These are phyloP conservation scores for Salminus brasiliensis DNA, from an alignment of 2,113 vertebrate species.

Conservation along the genomic window DNA sequence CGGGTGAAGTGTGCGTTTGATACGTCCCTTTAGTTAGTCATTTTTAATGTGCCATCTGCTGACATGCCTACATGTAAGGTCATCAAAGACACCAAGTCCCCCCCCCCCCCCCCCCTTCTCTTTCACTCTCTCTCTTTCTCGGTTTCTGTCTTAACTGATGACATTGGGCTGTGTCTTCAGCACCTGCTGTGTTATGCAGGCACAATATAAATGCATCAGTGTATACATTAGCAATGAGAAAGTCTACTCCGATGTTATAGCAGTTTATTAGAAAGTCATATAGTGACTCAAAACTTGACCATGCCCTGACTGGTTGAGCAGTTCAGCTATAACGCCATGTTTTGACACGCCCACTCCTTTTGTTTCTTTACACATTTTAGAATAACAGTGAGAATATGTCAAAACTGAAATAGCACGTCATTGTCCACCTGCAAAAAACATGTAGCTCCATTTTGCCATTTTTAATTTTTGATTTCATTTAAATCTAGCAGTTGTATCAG, in stretches of 20 bases:
- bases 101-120: background rate
- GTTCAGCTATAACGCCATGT: background rate
- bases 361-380: background rate
- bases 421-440: too few relatives aligned
- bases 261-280: conserved; percentile 13
- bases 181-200: conserved; percentile 46
- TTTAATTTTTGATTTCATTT: too few relatives aligned
- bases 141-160: conserved; percentile 35
- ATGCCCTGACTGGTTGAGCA: background rate
- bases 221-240: conserved; percentile 46
- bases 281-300: background rate
- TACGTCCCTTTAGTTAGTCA: conserved; percentile 31
- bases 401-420: background rate
- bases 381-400: background rate
- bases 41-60: conserved; percentile 56
- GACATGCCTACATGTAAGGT: conserved; percentile 39
- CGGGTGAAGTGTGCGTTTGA: conserved; percentile 14
- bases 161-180: conserved; percentile 41
- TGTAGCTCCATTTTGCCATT: too few relatives aligned
- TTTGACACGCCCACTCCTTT: too few relatives aligned
- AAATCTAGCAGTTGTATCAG: too few relatives aligned
- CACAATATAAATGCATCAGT: conserved; percentile 43
- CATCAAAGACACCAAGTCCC: background rate
- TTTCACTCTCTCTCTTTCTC: conserved; percentile 5
- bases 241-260: conserved; percentile 33